Percentiles rank a stretch among this genome's conserved stretches.
Evolutionary conservation across 2,113 vertebrate species (phyloP).

Genomic region (Thunnus maccoyii): DNA sequence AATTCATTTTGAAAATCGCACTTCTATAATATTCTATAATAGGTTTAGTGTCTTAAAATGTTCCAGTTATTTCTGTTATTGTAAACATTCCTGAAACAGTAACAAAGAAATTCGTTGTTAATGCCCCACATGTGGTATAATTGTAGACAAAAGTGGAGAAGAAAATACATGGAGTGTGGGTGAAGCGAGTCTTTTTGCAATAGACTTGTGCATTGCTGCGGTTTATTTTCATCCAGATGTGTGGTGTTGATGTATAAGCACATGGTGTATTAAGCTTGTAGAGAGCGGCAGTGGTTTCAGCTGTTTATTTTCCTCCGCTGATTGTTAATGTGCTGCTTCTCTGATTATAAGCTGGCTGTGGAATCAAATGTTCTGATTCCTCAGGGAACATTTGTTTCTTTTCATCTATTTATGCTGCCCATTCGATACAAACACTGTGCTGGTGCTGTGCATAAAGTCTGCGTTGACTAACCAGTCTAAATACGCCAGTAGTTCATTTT

Average conservation of each 20-base stretch:
- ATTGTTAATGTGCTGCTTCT: constrained; percentile 27
- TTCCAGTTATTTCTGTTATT: no score
- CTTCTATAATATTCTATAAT: not conserved
- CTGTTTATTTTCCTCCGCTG: constrained; percentile 36
- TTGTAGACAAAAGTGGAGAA: no score
- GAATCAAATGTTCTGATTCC: constrained; percentile 8
- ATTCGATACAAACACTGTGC: not conserved
- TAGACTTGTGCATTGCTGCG: not conserved
- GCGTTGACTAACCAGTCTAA: not conserved
- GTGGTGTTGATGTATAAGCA: not conserved
- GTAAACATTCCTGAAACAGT: no score
- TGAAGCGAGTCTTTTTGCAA: not conserved
- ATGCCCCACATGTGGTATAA: no score
- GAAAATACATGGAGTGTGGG: no score
- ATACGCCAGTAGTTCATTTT: not conserved
- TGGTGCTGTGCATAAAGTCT: no score
- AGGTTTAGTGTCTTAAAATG: not conserved
- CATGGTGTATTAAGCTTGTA: not conserved
- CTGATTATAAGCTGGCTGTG: not conserved
- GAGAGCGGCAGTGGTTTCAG: not conserved
- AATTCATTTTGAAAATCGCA: fast-evolving
- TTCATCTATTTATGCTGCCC: not conserved
- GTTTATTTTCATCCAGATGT: constrained; percentile 30
- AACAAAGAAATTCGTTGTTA: no score
- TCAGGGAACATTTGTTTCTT: constrained; percentile 5